Evolutionary conservation across 23 tunicate genomes (phyloP).

Genomic region (Oikopleura albicans): DNA sequence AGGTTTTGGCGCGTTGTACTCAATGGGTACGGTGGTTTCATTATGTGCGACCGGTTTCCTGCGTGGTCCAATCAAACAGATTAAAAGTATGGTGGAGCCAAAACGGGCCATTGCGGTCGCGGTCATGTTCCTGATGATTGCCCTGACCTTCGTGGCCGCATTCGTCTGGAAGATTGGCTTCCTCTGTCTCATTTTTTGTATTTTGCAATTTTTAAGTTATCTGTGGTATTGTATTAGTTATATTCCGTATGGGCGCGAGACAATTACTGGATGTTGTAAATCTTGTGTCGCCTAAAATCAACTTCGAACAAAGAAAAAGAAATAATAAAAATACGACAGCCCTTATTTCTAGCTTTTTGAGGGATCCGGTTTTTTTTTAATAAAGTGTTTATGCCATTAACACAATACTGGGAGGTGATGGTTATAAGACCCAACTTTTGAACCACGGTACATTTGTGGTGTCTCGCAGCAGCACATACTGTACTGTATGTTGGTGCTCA

Average conservation of each 20-base stretch:
- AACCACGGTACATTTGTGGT: no score
- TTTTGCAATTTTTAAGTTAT: not conserved
- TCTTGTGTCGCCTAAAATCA: no score
- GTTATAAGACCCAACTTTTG: no score
- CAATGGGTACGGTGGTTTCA: not conserved
- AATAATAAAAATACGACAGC: no score
- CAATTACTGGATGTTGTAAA: not conserved
- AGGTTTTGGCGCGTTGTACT: not conserved
- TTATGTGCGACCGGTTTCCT: not conserved
- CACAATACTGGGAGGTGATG: no score
- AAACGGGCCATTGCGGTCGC: not conserved
- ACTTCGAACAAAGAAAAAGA: no score
- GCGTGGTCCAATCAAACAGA: not conserved
- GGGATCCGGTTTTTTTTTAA: no score
- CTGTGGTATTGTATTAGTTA: not conserved
- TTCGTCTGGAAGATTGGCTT: not conserved
- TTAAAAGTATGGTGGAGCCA: not conserved
- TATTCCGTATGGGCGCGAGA: not conserved
- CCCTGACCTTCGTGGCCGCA: not conserved
- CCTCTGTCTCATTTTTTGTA: not conserved
- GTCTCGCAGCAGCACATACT: no score
- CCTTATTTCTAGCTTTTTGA: no score
- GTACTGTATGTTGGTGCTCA: no score
- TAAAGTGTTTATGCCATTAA: no score
- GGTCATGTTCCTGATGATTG: not conserved